Evolutionary conservation across 2,888 invertebrate species (phyloP), one percentile per base, ranked within the genome.

Genomic region (Bembecia ichneumoniformis): DNA sequence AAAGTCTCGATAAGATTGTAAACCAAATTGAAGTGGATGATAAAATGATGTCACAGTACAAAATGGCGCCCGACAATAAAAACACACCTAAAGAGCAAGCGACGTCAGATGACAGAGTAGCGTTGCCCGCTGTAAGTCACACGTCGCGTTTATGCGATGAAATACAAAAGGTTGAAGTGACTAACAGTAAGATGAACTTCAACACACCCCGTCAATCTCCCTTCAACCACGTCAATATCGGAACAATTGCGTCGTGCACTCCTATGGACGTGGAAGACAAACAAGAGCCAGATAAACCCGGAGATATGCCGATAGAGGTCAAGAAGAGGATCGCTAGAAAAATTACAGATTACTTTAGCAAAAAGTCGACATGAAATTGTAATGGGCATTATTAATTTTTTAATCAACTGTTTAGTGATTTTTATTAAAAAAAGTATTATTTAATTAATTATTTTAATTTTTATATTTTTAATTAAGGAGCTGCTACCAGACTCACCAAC

Each of bases 291-390:
- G 14, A 40, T 1, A 40, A 14, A 43, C 55, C 67, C 10, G 51
- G 60, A 4, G 73, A 74, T 3, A 50, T 74, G 0, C 53, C 70
- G 0, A 53, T 69, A 3, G 77, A 79, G 35, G 55, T 66, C 0
- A 83, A 82, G 56, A 83, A 73, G 58, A 78, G 65, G 56, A 64
- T 77, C 5, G 63, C 68, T 7, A 77, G 60, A 49, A 83, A 82
- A 71, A 87, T 87, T 17, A 84, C 87, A 0, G 83, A 86, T 59
- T 86, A 82, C 57, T 87, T 84, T 53, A 64, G 68, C 53, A 82
- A 77, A 59, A 81, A 77, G 56, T 53, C 70, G 1, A 58, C 59
- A 58, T 75, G 67, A 74, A 28, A 1, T 28, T 28, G 7, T 7
- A 17, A 17, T 2, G 17, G n/a, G 28, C 28, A 28, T 28, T 28